Conservation (phyloP, 1,140 invertebrate genomes). For the Aphelinus atriplicis region DNA sequence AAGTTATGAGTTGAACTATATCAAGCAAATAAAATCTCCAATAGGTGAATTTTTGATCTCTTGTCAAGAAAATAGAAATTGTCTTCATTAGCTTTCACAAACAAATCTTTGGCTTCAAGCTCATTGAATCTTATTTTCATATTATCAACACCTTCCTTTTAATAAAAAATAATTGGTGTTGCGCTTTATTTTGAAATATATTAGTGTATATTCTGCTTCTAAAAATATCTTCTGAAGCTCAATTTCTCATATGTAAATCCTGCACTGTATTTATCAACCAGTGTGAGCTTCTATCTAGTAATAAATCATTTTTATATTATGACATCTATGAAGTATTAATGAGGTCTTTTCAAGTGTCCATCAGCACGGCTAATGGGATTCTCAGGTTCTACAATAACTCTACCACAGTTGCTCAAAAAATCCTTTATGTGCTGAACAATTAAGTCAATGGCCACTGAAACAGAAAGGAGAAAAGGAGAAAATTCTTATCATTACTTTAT, state of each 20-base stretch:
- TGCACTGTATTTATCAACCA: conserved; percentile 6
- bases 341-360: conserved; percentile 57
- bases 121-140: conserved; percentile 13
- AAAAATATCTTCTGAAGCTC: conserved; percentile 31
- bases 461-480: conserved; percentile 43
- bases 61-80: conserved; percentile 16
- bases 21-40: conserved; percentile 19
- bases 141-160: conserved; percentile 7
- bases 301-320: conserved; percentile 38
- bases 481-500: conserved; percentile 23
- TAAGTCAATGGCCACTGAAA: conserved; percentile 90
- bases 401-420: conserved; percentile 72
- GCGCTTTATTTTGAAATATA: conserved; percentile 24
- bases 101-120: conserved; percentile 37
- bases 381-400: conserved; percentile 53
- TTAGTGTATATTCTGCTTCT: conserved; percentile 17
- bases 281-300: conserved; percentile 51
- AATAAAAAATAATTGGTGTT: conserved; percentile 15
- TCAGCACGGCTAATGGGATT: conserved; percentile 53
- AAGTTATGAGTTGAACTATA: too few species aligned
- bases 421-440: conserved; percentile 95
- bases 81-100: neutral
- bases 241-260: conserved; percentile 15
- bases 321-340: conserved; percentile 46
- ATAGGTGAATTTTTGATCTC: conserved; percentile 9